These are phyloP conservation scores for Hypotaenidia philippensis DNA, from an alignment of 2,797 vertebrate species.

Conservation along the genomic window DNA sequence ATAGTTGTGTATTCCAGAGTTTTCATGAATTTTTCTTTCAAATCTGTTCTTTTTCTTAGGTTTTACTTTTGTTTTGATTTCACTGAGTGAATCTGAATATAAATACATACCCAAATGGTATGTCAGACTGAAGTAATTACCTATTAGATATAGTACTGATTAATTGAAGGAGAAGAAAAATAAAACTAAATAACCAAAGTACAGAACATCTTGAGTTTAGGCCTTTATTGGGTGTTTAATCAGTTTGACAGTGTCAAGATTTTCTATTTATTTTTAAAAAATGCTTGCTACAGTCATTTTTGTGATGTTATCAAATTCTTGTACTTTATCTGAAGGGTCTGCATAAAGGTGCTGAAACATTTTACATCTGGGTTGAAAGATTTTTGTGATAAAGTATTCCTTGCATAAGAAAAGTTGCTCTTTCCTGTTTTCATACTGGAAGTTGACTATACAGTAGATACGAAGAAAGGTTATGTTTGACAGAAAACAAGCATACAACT, in stretches of 20 bases:
- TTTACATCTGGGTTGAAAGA: background rate
- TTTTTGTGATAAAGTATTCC: background rate
- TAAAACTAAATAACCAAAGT: background rate
- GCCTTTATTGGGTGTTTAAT: background rate
- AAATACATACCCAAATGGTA: background rate
- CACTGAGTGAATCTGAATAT: background rate
- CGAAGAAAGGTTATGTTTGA: background rate
- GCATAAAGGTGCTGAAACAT: background rate
- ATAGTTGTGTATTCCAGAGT: background rate
- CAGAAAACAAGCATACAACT: background rate
- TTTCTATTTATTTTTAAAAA: background rate
- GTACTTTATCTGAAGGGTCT: background rate
- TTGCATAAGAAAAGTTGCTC: background rate
- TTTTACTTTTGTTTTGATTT: background rate
- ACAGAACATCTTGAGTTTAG: background rate
- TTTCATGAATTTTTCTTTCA: background rate
- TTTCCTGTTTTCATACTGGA: background rate
- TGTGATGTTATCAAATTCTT: background rate
- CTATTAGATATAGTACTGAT: background rate
- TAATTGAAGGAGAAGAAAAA: background rate
- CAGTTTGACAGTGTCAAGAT: background rate
- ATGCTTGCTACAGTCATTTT: background rate
- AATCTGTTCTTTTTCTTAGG: background rate
- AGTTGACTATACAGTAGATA: background rate
- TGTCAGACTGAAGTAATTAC: background rate